Base-by-base conservation (phyloP, 2,888 invertebrate species). In the Chaetoderma sp. region DNA sequence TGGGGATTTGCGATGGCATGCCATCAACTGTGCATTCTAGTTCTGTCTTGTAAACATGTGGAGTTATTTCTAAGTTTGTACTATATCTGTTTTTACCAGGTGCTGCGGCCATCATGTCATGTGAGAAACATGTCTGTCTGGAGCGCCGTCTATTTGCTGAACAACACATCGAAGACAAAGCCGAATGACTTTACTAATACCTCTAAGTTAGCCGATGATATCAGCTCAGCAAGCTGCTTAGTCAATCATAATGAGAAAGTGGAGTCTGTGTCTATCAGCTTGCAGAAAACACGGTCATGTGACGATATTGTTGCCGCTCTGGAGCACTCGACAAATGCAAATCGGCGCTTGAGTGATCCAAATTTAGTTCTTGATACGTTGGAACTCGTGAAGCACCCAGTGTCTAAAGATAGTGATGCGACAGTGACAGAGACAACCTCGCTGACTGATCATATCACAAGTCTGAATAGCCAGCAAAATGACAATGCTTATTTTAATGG, bases 91-190 rank as follows among this genome's bases (percentile, higher is more conserved):
- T 60, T 65, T 72, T 71, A 78, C 32, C 85, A 95, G 93, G 93
- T 94, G 78, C 88, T 96, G 76, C 94, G 93, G 92, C 94, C 95
- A 59, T 92, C 93, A 74, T 93, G 91, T 86, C 93, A 93, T 84
- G 92, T 95, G 60, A 91, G 95, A 63, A 92, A 93, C 80, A 89
- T 96, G 83, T 89, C 89, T 63, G 89, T 96, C 76, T 97, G 96
- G 96, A 90, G 91, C 71, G 93, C 93, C 74, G 91, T 96, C 70
- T 96, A 95, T 88, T 89, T 93, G 77, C 93, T 93, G 4, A 84
- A 80, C 64, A 79, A 78, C 62, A 78, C 78, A 10, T 75, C 74
- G 52, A 73, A 72, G 49, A 76, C 78, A 21, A 68, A 32, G 44
- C 63, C 59, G 16, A 61, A 60, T 27, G 65, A 69, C n/a, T 58